A percentile compares a stretch with the other conserved stretches of the same genome.
Conservation (phyloP, 2,797 vertebrate species). For the Spinibarbus caldwelli region DNA sequence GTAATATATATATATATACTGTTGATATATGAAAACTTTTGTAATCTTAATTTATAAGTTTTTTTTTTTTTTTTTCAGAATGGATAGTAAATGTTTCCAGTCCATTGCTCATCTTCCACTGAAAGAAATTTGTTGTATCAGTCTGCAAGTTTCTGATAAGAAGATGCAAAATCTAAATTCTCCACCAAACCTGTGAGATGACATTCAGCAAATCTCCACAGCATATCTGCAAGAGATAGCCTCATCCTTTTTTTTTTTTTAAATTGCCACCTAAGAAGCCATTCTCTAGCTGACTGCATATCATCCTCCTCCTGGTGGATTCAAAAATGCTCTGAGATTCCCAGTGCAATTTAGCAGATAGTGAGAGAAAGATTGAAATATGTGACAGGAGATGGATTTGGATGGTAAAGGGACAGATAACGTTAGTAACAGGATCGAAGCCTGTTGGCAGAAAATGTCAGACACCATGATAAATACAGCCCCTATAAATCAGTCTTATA, state of each 20-base stretch:
- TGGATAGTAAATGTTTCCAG: neutral
- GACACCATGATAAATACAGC: no score
- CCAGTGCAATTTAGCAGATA: neutral
- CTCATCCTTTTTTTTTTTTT: slow-evolving; percentile 1
- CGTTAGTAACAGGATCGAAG: neutral
- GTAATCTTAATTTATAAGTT: no score
- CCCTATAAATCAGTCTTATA: neutral
- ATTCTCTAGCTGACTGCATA: neutral
- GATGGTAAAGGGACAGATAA: neutral
- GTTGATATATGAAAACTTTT: no score
- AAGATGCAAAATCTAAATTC: neutral
- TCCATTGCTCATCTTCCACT: neutral
- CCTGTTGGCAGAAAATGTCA: neutral
- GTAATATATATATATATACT: no score
- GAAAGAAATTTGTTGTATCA: neutral
- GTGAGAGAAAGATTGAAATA: slow-evolving; percentile 11
- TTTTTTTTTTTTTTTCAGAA: neutral
- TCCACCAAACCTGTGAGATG: slow-evolving; percentile 1
- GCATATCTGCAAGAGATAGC: neutral
- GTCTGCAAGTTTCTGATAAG: neutral
- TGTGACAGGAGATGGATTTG: slow-evolving; percentile 6
- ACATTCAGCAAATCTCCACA: neutral
- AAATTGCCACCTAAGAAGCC: neutral
- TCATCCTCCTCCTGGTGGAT: neutral
- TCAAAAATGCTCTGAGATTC: slow-evolving; percentile 10